Base-by-base conservation (phyloP, 2,797 vertebrate species). In the Ficedula albicollis region DNA sequence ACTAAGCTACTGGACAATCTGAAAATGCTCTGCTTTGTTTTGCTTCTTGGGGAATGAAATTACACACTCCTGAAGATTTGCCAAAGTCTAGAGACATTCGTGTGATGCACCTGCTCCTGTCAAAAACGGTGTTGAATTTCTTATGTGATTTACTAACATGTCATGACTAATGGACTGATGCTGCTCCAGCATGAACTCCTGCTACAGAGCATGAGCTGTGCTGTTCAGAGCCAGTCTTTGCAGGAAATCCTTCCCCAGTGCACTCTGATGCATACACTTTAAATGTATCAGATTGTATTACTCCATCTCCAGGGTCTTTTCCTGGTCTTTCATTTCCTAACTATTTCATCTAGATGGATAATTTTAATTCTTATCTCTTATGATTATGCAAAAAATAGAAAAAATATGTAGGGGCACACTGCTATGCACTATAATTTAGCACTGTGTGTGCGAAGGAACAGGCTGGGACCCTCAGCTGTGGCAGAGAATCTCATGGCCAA, bases 51-150 rank as follows among this genome's bases (percentile, higher is more conserved):
- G 34, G 73, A 89, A 76, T 51, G 48, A 90, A 92, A 89, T 79
- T 23, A 69, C 60, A 84, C 27, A 38, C 84, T 56, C n/a, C 32
- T 89, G 78, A 93, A 73, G 48, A 51, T 79, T 66, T 90, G 74
- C 84, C 68, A 56, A 59, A 80, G 39, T 34, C 52, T 36, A 49
- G 63, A 84, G 60, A 79, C 55, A 34, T 64, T 20, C 7, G 3
- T 66, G 58, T 46, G 36, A 72, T 59, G 56, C 94, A 96, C 84
- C 89, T 96, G 95, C 70, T 95, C 44, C 86, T 81, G 77, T 84
- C 74, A 79, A 69, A 84, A 39, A 48, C 0, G 0, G 92, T 89
- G 43, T 93, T 82, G 67, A 59, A 79, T 96, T 92, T 96, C 90
- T 66, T 64, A 20, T 38, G 26, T 89, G 81, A 90, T 94, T 89